Base-by-base conservation (phyloP, 2,113 vertebrate genomes). In the Hippocampus comes region DNA sequence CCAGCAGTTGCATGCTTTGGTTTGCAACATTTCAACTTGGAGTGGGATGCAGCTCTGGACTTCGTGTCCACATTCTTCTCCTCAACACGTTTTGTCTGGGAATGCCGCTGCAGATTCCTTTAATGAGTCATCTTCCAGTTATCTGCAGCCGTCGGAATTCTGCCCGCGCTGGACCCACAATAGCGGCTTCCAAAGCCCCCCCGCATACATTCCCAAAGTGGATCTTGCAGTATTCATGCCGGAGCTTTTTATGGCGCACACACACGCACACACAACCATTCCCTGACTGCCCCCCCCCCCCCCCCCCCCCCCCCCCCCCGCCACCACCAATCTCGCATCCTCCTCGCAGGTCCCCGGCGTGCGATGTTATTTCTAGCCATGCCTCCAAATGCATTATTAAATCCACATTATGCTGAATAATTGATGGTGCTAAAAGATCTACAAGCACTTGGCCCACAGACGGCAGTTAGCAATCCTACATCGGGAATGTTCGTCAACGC, bases 181-280 rank as follows among this genome's bases (percentile, higher is more conserved):
- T 41, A 63, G 61, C 61, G 9, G 30, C 60, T 63, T 63, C 61
- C 61, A 41, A 59, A 38, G 20, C 18, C 60, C 60, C 60, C 18
- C 17, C 30, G 18, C 60, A 21, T 90, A 92, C 94, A 93, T 94
- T 92, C 94, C 94, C 94, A 93, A 89, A 73, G 77, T 43, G 30
- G 82, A 83, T 88, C 71, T 23, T 89, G 80, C 84, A 89, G 85
- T 90, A 90, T 89, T 87, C 76, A 89, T 90, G 79, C 65, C 67
- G 21, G 70, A 68, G 83, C 77, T 82, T 82, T 89, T 88, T 84
- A 83, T 86, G 80, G 82, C 20, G 17, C 53, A n/a, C 7, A n/a
- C 51, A n/a, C 51, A 23, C 53, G 10, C 21, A 56, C 53, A 56
- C 53, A 56, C 21, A n/a, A 56, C 53, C 21, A 56, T 56, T 56